Evolutionary conservation across 2,113 vertebrate genomes (phyloP).

Genomic region (Xenus cinereus): DNA sequence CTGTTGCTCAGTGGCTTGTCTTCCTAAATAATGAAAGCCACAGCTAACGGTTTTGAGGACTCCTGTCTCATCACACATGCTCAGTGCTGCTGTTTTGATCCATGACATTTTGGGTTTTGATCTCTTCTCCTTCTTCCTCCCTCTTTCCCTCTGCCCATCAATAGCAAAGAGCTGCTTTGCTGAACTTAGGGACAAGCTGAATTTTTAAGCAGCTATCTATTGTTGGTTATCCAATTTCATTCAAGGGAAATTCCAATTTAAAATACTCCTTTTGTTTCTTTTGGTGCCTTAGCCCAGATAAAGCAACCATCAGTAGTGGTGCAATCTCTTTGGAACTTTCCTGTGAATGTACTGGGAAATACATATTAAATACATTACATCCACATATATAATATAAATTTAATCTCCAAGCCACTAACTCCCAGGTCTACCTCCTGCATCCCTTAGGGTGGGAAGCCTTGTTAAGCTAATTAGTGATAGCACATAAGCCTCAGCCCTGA

Average conservation of each 20-base stretch:
- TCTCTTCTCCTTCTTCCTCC: not conserved
- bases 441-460: not conserved
- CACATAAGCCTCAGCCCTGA: slow-evolving; percentile 20
- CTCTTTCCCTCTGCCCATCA: not conserved
- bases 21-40: not conserved
- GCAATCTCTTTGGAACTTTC: not conserved
- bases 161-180: not conserved
- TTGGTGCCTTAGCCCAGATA: not conserved
- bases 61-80: not conserved
- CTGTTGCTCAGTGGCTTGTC: not conserved
- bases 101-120: not conserved
- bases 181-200: not conserved
- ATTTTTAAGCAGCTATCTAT: not conserved
- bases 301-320: not conserved
- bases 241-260: not conserved
- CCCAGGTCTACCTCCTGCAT: not conserved
- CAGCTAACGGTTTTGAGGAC: not conserved
- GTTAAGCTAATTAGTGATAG: slow-evolving; percentile 51
- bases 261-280: not conserved
- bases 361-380: not conserved
- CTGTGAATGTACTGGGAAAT: not conserved
- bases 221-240: not conserved
- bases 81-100: not conserved
- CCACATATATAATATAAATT: not conserved
- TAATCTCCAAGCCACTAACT: slow-evolving; percentile 28